A percentile compares a stretch with the other conserved stretches of the same genome.
These are phyloP conservation scores for Bombus confusus DNA, from an alignment of 1,140 invertebrate species.

Conservation along the genomic window DNA sequence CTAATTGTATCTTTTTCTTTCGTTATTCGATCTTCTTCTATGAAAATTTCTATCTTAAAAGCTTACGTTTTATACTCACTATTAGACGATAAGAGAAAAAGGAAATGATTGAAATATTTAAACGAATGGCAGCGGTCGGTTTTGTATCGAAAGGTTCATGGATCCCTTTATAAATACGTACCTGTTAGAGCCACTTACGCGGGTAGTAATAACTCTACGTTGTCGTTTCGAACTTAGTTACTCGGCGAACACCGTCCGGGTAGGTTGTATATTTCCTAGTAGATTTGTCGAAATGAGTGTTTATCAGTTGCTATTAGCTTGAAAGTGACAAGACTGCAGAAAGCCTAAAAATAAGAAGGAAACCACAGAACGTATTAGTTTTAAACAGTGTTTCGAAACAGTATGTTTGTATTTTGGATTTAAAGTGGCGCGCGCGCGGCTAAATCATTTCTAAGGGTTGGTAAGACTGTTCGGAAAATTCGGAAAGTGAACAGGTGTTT, in stretches of 20 bases:
- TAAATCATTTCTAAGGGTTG: constrained; percentile 75
- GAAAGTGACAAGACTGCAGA: background rate
- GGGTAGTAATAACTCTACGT: constrained; percentile 73
- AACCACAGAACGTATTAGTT: background rate
- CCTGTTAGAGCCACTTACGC: constrained; percentile 66
- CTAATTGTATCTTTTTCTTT: background rate
- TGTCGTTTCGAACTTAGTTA: constrained; percentile 69
- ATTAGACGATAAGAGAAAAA: background rate
- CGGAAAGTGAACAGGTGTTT: constrained; percentile 86
- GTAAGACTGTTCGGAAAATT: constrained; percentile 85
- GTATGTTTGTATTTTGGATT: constrained; percentile 29
- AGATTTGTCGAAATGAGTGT: background rate
- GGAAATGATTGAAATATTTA: background rate
- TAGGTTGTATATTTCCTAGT: constrained; percentile 9
- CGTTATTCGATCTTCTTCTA: background rate
- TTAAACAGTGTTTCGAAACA: background rate
- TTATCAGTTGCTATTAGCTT: background rate
- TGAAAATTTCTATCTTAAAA: no score
- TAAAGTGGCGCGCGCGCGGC: constrained; percentile 62
- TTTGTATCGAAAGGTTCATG: background rate
- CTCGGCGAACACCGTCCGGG: constrained; percentile 52
- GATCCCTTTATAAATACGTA: constrained; percentile 2
- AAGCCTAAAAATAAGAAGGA: background rate
- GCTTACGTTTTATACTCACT: background rate
- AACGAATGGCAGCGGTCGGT: background rate